phyloP scores from a whole-genome alignment of 1,140 invertebrate genomes.

The Heliconius eleuchia region DNA sequence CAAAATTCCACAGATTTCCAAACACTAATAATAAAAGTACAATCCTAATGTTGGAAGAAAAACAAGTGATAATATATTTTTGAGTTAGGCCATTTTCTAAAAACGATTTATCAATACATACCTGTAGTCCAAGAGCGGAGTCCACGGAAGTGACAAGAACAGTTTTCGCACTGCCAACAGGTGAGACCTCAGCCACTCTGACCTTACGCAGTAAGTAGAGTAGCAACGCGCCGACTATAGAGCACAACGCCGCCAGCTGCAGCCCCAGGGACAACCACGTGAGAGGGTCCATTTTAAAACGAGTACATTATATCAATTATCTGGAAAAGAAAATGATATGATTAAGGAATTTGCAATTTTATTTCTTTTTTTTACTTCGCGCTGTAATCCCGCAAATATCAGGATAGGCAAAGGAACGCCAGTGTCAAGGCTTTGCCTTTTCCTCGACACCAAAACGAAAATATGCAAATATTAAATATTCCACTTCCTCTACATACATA shows the following conservation, averaged over 20 bases:
- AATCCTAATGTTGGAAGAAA: too few species aligned
- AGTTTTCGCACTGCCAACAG: slow-evolving; percentile 82
- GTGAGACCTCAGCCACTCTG: slow-evolving; percentile 79
- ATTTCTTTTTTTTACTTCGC: too few species aligned
- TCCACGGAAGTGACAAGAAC: slow-evolving; percentile 90
- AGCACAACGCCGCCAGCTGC: slow-evolving; percentile 89
- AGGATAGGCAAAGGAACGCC: too few species aligned
- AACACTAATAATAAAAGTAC: too few species aligned
- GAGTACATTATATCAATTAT: slow-evolving; percentile 55
- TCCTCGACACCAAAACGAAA: too few species aligned
- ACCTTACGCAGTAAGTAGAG: slow-evolving; percentile 89
- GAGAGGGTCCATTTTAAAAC: slow-evolving; percentile 86
- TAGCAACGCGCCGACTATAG: slow-evolving; percentile 88
- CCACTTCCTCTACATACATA: too few species aligned
- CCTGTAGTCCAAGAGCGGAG: slow-evolving; percentile 88
- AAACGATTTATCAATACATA: neutral
- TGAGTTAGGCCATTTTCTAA: too few species aligned
- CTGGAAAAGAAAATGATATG: slow-evolving; percentile 49
- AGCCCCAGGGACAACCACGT: slow-evolving; percentile 89
- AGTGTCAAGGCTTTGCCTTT: too few species aligned
- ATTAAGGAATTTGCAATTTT: neutral
- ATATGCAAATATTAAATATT: too few species aligned
- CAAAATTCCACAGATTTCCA: too few species aligned
- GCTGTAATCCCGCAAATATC: too few species aligned
- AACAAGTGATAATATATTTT: too few species aligned